These are phyloP conservation scores for Dermatophagoides farinae DNA, from an alignment of 1,140 invertebrate species.

Conservation along the genomic window DNA sequence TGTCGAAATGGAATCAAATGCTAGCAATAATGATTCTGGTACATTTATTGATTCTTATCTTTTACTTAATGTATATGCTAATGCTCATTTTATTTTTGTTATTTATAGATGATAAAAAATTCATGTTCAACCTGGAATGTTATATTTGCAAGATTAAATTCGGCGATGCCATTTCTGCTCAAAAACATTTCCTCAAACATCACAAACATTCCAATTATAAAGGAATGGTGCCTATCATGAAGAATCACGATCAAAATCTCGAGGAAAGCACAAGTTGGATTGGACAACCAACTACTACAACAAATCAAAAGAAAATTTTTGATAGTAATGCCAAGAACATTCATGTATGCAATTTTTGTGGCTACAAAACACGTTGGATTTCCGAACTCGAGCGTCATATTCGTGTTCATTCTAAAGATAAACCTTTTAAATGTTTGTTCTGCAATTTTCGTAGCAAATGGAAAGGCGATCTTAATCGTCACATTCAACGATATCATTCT, in stretches of 20 bases:
- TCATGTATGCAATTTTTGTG: not conserved
- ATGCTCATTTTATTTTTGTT: not conserved
- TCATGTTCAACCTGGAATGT: not conserved
- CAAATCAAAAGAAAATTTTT: conserved; percentile 2
- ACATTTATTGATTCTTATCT: not conserved
- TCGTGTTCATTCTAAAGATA: conserved; percentile 38
- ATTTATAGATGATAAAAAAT: not conserved
- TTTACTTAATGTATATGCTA: not conserved
- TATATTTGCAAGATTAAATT: conserved; percentile 6
- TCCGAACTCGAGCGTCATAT: conserved; percentile 52
- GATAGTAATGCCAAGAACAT: not conserved
- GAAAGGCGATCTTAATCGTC: conserved; percentile 29
- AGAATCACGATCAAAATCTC: not conserved
- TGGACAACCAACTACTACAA: not conserved
- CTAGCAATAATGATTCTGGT: not conserved
- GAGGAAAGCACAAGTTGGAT: not conserved
- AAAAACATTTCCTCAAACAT: conserved; percentile 2
- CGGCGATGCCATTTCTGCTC: not conserved
- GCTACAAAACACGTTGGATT: conserved; percentile 55
- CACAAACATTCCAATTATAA: not conserved
- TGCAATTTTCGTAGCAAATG: conserved; percentile 30
- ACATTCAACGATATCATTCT: conserved; percentile 28
- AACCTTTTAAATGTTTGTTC: conserved; percentile 26
- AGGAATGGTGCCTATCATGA: not conserved
- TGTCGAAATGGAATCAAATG: conserved; percentile 10